Percentiles rank a stretch among this genome's conserved stretches.
Conservation (phyloP, 1,140 invertebrate species). For the Venturia canescens region DNA sequence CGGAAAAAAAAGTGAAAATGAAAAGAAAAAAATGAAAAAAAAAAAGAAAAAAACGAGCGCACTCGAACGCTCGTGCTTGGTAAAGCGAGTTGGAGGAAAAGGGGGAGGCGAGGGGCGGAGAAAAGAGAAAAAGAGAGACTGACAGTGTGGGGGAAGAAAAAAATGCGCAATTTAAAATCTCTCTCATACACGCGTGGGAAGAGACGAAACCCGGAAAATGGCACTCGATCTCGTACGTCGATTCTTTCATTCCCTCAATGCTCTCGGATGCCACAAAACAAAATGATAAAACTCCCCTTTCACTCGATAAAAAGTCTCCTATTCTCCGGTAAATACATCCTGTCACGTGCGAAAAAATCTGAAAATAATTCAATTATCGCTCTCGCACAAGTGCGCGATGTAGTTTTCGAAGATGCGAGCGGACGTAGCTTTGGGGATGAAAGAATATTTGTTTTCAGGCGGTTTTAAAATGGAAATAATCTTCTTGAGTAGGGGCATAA, state of each 20-base stretch:
- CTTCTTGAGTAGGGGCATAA: too few species aligned
- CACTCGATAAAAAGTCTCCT: neutral
- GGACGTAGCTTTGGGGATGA: too few species aligned
- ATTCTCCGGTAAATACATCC: neutral
- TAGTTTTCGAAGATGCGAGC: too few species aligned
- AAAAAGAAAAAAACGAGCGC: conserved; percentile 3
- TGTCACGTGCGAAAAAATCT: neutral
- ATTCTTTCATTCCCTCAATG: neutral
- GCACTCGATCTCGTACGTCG: neutral
- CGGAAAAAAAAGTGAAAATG: neutral
- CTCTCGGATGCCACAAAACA: neutral
- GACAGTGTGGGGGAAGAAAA: neutral
- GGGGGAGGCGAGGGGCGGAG: neutral
- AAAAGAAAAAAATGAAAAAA: neutral
- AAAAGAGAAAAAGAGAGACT: neutral
- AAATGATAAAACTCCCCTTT: neutral
- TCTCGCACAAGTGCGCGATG: too few species aligned
- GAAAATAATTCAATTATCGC: too few species aligned
- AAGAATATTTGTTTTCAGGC: too few species aligned
- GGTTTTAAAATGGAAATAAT: too few species aligned
- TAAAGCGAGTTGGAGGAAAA: neutral
- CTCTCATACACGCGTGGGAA: neutral
- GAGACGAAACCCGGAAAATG: neutral
- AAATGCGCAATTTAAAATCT: conserved; percentile 5
- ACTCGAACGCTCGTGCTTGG: neutral